Conservation (phyloP, 2,797 vertebrate genomes). For the Telmatherina bonti region DNA sequence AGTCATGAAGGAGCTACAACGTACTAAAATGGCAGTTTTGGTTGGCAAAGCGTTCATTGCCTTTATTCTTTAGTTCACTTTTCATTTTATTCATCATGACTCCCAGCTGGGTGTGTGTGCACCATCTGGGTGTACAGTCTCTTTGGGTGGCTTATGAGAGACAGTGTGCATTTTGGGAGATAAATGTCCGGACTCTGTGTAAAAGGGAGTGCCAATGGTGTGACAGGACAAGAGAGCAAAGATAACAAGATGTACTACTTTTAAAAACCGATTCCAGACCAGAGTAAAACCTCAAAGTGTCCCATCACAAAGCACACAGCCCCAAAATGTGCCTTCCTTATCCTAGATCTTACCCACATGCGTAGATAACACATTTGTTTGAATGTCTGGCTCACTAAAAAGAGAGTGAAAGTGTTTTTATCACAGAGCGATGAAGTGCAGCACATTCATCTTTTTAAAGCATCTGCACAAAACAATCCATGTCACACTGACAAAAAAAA, state of each 20-base stretch:
- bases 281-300: conserved; percentile 9
- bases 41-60: not conserved
- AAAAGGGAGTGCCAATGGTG: conserved; percentile 73
- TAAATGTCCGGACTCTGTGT: conserved; percentile 66
- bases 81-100: conserved; percentile 26
- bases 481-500: conserved; percentile 63
- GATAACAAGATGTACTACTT: conserved; percentile 65
- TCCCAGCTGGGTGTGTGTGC: conserved; percentile 40
- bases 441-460: conserved; percentile 45
- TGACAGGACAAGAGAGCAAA: conserved; percentile 58
- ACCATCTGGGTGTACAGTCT: conserved; percentile 58
- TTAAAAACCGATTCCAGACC: conserved; percentile 39
- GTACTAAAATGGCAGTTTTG: not conserved
- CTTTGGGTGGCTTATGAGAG: conserved; percentile 61
- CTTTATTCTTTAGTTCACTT: conserved; percentile 11
- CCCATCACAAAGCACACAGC: conserved; percentile 22
- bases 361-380: conserved; percentile 47
- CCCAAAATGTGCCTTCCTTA: conserved; percentile 18
- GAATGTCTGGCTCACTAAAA: conserved; percentile 29
- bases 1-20: not conserved
- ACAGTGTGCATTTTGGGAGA: conserved; percentile 74
- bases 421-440: conserved; percentile 39
- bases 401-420: conserved; percentile 52
- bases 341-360: not conserved
- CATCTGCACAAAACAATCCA: conserved; percentile 43